phyloP scores from a whole-genome alignment of 2,888 invertebrate species.

The Callinectes sapidus region DNA sequence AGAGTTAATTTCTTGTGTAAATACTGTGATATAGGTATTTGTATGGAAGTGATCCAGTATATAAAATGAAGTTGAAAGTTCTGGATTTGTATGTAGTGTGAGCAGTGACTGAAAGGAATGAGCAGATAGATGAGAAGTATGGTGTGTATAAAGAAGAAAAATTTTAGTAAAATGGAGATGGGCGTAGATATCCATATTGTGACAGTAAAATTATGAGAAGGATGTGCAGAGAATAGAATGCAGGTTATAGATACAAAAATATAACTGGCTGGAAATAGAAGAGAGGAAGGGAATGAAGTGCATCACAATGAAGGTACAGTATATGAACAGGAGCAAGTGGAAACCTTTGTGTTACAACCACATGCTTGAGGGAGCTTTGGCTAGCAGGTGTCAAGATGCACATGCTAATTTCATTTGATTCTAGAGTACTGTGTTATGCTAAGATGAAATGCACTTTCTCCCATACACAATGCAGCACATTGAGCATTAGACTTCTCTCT shows the following conservation, averaged over 20 bases:
- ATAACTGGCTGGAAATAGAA: not conserved
- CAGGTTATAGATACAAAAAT: not conserved
- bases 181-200: not conserved
- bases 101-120: not conserved
- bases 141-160: not conserved
- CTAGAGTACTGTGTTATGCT: not conserved
- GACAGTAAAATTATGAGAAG: not conserved
- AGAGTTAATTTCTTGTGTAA: not conserved
- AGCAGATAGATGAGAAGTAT: not conserved
- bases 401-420: not conserved
- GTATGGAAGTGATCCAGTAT: not conserved
- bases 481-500: too few species aligned
- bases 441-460: not conserved
- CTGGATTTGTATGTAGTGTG: not conserved
- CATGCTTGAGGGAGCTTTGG: not conserved
- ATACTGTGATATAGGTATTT: not conserved
- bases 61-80: not conserved
- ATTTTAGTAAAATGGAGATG: not conserved
- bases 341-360: not conserved
- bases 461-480: not conserved
- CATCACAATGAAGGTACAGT: not conserved
- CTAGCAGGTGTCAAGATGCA: not conserved
- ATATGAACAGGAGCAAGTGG: not conserved
- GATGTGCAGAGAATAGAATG: not conserved
- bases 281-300: not conserved